Conservation (phyloP, 2,888 invertebrate species). For the Tuberolachnus salignus region DNA sequence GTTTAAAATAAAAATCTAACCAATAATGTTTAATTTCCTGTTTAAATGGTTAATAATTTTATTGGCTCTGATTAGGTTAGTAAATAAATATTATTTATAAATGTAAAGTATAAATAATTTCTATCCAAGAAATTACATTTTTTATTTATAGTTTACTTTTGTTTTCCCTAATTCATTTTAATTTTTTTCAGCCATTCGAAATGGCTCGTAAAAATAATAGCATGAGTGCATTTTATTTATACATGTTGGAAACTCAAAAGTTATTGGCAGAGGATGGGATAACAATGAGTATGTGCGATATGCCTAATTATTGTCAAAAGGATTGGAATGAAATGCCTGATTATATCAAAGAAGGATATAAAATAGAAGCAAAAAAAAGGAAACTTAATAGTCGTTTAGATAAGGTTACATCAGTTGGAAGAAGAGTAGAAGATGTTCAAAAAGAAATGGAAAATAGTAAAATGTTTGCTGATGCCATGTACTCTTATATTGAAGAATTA, state of each 20-base stretch:
- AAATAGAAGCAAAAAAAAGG: background rate
- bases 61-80: too few species aligned
- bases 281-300: conserved; percentile 2
- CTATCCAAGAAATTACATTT: too few species aligned
- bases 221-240: conserved; percentile 2
- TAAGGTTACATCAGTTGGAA: background rate
- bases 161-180: too few species aligned
- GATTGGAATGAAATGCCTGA: conserved; percentile 30
- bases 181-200: too few species aligned
- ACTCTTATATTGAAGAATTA: conserved; percentile 30
- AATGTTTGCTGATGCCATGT: conserved; percentile 14
- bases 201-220: conserved; percentile 42
- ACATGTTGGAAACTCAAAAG: conserved; percentile 24
- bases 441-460: background rate
- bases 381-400: background rate
- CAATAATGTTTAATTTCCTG: too few species aligned
- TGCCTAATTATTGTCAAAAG: conserved; percentile 21
- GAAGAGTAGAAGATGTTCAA: conserved; percentile 28
- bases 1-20: too few species aligned
- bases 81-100: too few species aligned
- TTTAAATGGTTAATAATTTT: too few species aligned
- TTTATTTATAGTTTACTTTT: background rate
- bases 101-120: too few species aligned
- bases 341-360: conserved; percentile 7
- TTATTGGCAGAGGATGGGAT: background rate